Percentiles rank a stretch among this genome's conserved stretches.
These are phyloP conservation scores for Cryptoprocta ferox DNA, from an alignment of 2,797 vertebrate species.

Conservation along the genomic window DNA sequence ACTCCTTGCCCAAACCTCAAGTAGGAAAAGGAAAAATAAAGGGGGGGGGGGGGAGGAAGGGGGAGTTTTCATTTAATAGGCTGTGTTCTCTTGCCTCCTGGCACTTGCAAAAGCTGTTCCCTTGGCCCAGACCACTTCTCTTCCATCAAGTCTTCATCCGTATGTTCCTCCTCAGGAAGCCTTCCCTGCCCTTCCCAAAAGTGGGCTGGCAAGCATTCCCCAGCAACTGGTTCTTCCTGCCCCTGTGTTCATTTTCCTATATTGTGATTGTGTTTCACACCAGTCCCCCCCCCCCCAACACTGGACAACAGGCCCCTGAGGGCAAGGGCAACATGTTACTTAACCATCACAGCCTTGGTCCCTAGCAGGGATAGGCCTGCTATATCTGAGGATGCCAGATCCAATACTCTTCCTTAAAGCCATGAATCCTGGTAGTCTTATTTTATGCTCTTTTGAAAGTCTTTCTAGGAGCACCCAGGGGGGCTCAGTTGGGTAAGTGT, in stretches of 20 bases:
- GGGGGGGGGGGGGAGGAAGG: rapidly evolving
- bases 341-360: neutral
- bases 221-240: too few species aligned
- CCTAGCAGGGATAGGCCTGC: too few species aligned
- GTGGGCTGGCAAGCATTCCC: neutral
- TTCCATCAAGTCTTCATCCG: neutral
- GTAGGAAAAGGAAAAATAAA: neutral
- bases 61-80: neutral
- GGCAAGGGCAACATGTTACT: neutral
- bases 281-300: neutral
- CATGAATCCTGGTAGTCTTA: too few species aligned
- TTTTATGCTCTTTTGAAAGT: neutral
- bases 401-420: too few species aligned
- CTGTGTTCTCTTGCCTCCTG: neutral
- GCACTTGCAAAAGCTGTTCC: neutral
- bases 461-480: neutral
- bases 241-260: neutral
- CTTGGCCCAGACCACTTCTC: neutral
- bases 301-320: neutral
- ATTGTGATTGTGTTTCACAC: neutral
- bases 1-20: neutral
- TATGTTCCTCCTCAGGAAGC: neutral
- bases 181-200: neutral
- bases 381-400: too few species aligned
- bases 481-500: too few species aligned